These are phyloP conservation scores for Protaetia brevitarsis DNA, from an alignment of 1,140 invertebrate genomes.

Conservation along the genomic window DNA sequence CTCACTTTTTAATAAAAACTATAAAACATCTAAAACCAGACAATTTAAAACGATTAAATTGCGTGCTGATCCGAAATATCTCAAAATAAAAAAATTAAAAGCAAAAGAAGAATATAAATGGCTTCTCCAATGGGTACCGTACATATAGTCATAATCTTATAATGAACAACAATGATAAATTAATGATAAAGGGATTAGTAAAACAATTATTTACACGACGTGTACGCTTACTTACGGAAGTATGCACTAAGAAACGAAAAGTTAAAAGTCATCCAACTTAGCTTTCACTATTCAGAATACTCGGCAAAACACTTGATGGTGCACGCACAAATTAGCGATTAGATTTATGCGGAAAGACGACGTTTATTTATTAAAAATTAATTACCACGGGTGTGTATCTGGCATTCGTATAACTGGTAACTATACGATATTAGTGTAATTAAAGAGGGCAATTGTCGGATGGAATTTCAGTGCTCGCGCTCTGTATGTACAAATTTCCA, in stretches of 20 bases:
- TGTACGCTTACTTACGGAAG: too few species aligned
- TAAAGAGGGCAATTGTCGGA: not conserved
- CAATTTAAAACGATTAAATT: too few species aligned
- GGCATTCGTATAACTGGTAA: too few species aligned
- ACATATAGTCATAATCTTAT: too few species aligned
- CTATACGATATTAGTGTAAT: not conserved
- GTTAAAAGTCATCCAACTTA: not conserved
- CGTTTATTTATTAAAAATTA: slow-evolving; percentile 19
- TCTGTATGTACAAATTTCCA: not conserved
- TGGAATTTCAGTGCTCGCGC: not conserved
- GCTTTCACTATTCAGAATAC: not conserved
- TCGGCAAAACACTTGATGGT: not conserved
- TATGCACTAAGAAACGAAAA: too few species aligned
- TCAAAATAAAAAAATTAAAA: too few species aligned
- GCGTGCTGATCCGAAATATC: too few species aligned
- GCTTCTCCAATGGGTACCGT: too few species aligned
- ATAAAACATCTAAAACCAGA: too few species aligned
- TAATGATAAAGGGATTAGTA: not conserved
- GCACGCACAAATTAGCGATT: slow-evolving; percentile 22
- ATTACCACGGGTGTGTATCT: not conserved
- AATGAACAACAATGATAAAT: not conserved
- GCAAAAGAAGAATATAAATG: too few species aligned
- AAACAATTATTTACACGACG: slow-evolving; percentile 13
- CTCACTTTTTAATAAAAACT: too few species aligned
- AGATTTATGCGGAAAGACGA: slow-evolving; percentile 1